Conservation (phyloP, 2,797 vertebrate genomes). For the Dromococcyx pavoninus region DNA sequence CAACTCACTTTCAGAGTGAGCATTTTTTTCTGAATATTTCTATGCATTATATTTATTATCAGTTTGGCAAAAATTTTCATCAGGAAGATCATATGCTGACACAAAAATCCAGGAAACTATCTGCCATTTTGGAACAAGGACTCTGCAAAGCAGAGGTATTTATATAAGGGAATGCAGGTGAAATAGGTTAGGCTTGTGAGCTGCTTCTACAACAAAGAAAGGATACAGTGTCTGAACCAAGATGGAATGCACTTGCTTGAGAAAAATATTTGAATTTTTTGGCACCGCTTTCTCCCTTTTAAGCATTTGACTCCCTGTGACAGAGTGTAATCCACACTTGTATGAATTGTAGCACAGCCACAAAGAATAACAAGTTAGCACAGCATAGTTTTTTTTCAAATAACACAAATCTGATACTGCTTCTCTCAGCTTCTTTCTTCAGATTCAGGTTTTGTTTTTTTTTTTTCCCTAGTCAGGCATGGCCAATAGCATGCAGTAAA, state of each 20-base stretch:
- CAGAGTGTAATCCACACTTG: not conserved
- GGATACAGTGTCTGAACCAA: not conserved
- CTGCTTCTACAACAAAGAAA: not conserved
- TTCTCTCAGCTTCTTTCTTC: not conserved
- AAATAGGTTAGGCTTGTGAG: not conserved
- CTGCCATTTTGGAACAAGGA: not conserved
- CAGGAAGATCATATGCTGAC: not conserved
- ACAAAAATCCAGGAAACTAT: not conserved
- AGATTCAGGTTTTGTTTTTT: not conserved
- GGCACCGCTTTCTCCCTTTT: not conserved
- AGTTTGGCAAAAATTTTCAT: not conserved
- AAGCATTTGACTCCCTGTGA: not conserved
- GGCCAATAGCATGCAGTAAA: not conserved
- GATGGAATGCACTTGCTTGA: not conserved
- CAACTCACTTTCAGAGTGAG: not conserved
- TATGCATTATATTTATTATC: not conserved
- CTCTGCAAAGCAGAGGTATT: not conserved
- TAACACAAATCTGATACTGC: not conserved
- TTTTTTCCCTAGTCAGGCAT: not conserved
- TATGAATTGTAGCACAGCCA: not conserved
- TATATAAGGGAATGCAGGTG: not conserved
- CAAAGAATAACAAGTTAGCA: not conserved
- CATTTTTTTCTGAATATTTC: not conserved
- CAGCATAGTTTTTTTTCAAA: not conserved
- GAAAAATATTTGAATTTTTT: not conserved